Conservation (phyloP, 2,113 vertebrate genomes). For the Chaenocephalus aceratus region DNA sequence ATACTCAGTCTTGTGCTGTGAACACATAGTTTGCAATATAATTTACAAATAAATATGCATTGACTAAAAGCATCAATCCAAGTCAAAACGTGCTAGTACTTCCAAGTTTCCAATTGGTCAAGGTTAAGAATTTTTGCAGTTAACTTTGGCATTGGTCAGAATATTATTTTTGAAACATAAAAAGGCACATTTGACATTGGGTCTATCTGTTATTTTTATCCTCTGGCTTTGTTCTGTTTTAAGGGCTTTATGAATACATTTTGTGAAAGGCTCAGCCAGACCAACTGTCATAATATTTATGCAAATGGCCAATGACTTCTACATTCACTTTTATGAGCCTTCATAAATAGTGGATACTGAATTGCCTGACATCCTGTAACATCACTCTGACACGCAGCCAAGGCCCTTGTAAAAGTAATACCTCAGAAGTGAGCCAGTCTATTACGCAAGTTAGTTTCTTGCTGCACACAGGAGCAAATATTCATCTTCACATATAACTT, state of each 20-base stretch:
- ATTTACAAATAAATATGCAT: not conserved
- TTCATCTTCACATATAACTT: constrained; percentile 30
- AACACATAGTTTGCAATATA: not conserved
- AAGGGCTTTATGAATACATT: not conserved
- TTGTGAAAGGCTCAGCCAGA: constrained; percentile 24
- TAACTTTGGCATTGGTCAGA: not conserved
- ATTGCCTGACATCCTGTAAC: constrained; percentile 53
- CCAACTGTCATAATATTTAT: constrained; percentile 8
- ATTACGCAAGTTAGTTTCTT: constrained; percentile 8
- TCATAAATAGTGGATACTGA: constrained; percentile 57
- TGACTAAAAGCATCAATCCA: not conserved
- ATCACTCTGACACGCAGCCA: constrained; percentile 56
- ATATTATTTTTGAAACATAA: not conserved
- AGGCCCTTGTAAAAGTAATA: constrained; percentile 15
- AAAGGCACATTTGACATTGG: not conserved
- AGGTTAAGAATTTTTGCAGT: not conserved
- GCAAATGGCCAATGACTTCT: constrained; percentile 39
- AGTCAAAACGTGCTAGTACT: not conserved
- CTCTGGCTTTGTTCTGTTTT: not conserved
- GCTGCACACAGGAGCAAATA: constrained; percentile 13
- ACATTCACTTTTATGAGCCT: constrained; percentile 47
- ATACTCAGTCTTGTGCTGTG: not conserved
- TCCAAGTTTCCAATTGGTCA: not conserved
- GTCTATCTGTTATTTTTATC: not conserved
- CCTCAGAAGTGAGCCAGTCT: constrained; percentile 5